A percentile compares a stretch with the other conserved stretches of the same genome.
Conservation (phyloP, 2,888 invertebrate genomes). For the Drosophila phalerata region DNA sequence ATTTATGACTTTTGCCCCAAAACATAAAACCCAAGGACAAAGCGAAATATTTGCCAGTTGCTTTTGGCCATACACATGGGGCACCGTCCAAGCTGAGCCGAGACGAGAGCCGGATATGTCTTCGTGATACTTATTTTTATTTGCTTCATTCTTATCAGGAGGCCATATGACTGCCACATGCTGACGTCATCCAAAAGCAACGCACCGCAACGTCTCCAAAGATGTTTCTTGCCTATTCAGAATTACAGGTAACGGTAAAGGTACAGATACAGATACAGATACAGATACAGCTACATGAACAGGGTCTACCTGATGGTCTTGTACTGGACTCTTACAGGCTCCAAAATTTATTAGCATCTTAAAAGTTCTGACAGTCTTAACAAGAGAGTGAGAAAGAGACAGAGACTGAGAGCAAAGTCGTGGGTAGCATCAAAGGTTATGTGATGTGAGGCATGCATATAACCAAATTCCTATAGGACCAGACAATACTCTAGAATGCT, state of each 20-base stretch:
- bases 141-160: constrained; percentile 56
- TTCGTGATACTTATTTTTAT: constrained; percentile 57
- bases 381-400: background rate
- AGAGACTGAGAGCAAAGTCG: background rate
- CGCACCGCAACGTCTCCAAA: constrained; percentile 12
- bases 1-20: constrained; percentile 69
- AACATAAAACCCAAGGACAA: constrained; percentile 44
- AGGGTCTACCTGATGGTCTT: constrained; percentile 18
- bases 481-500: constrained; percentile 18
- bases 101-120: constrained; percentile 45
- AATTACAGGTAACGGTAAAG: constrained; percentile 11
- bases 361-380: constrained; percentile 51
- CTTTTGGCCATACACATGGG: constrained; percentile 22
- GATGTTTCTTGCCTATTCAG: constrained; percentile 22
- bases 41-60: constrained; percentile 53
- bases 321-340: constrained; percentile 25
- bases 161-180: constrained; percentile 53
- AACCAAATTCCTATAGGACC: background rate
- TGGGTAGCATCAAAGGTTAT: constrained; percentile 20
- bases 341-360: constrained; percentile 68
- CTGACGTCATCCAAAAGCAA: constrained; percentile 50
- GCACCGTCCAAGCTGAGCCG: constrained; percentile 12
- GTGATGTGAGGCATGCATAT: constrained; percentile 6
- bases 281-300: constrained; percentile 1
- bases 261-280: background rate